Evolutionary conservation across 2,797 vertebrate species (phyloP).

Genomic region (Premnoplex brunnescens): DNA sequence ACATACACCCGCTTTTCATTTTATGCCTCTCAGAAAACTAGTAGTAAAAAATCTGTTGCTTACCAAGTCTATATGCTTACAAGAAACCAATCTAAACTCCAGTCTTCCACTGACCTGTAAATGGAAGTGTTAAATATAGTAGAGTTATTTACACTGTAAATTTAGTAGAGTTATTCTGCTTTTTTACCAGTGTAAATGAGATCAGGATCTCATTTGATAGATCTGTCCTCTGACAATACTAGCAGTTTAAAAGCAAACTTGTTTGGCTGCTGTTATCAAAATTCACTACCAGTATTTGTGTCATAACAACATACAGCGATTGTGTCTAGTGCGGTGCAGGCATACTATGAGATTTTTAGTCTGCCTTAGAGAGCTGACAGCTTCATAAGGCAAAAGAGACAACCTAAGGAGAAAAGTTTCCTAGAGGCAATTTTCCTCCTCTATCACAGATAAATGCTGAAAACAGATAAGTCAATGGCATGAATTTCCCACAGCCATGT

Average conservation of each 20-base stretch:
- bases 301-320: rapidly evolving
- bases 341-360: not conserved
- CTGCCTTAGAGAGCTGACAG: not conserved
- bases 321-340: not conserved
- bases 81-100: not conserved
- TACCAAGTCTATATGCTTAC: not conserved
- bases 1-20: not conserved
- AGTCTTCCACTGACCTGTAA: not conserved
- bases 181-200: not conserved
- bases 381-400: not conserved
- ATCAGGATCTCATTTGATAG: not conserved
- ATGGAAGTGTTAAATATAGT: not conserved
- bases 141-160: not conserved
- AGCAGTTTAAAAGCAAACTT: not conserved
- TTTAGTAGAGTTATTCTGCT: not conserved
- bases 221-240: not conserved
- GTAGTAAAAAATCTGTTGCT: not conserved
- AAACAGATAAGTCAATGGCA: not conserved
- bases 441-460: not conserved
- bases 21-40: not conserved
- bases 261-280: not conserved
- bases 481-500: not conserved
- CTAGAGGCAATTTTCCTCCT: not conserved
- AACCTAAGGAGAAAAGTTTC: not conserved
- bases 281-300: not conserved